These are phyloP conservation scores for Panthera tigris DNA, from an alignment of 2,113 vertebrate species.

Conservation along the genomic window DNA sequence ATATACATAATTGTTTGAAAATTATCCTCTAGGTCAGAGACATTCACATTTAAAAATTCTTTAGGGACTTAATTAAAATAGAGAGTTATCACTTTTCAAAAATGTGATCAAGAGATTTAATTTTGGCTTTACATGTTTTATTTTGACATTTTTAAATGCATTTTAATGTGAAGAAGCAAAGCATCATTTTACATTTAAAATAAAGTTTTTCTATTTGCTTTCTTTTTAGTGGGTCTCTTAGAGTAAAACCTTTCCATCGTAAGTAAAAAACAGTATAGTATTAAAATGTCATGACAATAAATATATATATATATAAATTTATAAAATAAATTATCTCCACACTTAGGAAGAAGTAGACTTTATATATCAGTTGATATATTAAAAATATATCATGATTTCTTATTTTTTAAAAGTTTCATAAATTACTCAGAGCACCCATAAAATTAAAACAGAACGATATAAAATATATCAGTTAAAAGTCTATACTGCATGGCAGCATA, in stretches of 20 bases:
- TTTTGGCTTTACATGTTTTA: slow-evolving; percentile 35
- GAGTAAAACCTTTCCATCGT: slow-evolving; percentile 23
- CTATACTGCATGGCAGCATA: background rate
- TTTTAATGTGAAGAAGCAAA: slow-evolving; percentile 54
- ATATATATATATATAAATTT: background rate
- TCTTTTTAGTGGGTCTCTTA: background rate
- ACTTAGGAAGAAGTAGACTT: background rate
- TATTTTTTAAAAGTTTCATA: background rate
- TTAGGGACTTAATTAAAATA: slow-evolving; percentile 71
- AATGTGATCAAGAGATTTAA: slow-evolving; percentile 55
- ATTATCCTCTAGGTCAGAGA: slow-evolving; percentile 25
- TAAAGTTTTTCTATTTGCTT: slow-evolving; percentile 29
- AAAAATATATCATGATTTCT: background rate
- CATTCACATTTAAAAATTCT: slow-evolving; percentile 60
- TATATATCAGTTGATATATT: background rate
- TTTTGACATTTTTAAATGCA: slow-evolving; percentile 65
- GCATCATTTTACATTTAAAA: slow-evolving; percentile 32
- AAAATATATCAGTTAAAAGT: background rate
- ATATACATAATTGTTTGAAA: slow-evolving; percentile 32
- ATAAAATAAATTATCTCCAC: background rate
- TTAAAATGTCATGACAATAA: slow-evolving; percentile 39
- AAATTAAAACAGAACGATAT: slow-evolving; percentile 13
- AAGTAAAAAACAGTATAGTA: slow-evolving; percentile 4
- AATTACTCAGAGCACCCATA: background rate
- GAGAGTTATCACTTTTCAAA: slow-evolving; percentile 47